These are phyloP conservation scores for Microcebus griseorufus DNA, from an alignment of 2,113 vertebrate genomes.

Conservation along the genomic window DNA sequence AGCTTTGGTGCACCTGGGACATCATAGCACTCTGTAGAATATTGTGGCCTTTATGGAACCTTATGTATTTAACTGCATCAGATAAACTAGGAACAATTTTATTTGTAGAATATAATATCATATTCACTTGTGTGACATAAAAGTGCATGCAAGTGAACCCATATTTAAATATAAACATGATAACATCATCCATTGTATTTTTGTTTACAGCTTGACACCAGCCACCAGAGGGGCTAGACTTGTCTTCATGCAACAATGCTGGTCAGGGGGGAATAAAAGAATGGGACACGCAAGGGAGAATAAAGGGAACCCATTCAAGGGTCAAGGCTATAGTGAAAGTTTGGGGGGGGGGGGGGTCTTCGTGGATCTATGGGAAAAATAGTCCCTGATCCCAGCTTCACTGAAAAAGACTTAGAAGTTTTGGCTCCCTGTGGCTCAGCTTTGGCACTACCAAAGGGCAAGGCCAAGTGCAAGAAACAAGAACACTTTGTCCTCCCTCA, in stretches of 20 bases:
- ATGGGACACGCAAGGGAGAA: background rate
- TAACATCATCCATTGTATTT: background rate
- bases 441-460: background rate
- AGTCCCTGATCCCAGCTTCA: background rate
- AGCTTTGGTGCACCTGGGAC: background rate
- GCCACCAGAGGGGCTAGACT: background rate
- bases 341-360: background rate
- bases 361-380: background rate
- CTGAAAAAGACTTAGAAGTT: background rate
- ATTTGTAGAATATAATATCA: background rate
- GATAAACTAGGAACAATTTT: background rate
- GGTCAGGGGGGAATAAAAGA: background rate
- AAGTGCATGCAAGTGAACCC: background rate
- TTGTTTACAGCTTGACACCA: background rate
- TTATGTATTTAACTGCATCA: background rate
- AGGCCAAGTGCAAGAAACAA: slow-evolving; percentile 53
- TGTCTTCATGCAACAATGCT: background rate
- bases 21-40: background rate
- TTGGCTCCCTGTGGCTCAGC: background rate
- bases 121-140: background rate
- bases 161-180: background rate
- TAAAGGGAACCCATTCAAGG: background rate
- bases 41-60: background rate
- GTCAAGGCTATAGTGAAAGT: background rate
- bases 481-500: background rate